Base-by-base conservation (phyloP, 2,888 invertebrate genomes). In the Julus scandinavius region DNA sequence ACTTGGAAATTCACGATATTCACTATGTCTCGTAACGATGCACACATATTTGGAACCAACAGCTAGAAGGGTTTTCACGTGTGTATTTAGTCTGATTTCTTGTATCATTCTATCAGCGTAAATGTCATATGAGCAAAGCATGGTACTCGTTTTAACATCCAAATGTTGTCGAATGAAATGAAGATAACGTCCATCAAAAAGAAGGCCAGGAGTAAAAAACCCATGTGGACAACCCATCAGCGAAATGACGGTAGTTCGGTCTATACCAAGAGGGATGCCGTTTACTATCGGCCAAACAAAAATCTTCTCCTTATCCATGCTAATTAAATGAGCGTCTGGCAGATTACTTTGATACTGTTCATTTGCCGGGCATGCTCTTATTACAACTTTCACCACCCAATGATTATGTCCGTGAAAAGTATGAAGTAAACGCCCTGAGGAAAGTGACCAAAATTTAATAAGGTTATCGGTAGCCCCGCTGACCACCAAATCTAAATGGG, bases 281-380 rank as follows among this genome's bases (percentile, higher is more conserved):
- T 6, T 85, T 5, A n/a, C 20, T 3, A 85, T 15, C 9, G 85
- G 49, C 85, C 85, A 85, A 49, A 85, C 85, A 2, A 85, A 85
- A 85, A 85, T 85, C 13, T 41, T 85, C 20, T 85, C 85, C 85
- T 85, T 85, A 85, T 85, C 85, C 45, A 49, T 49, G n/a, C 45
- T 45, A 17, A 85, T 41, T 13, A 85, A 41, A 41, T 45, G n/a
- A 45, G 85, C 85, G 41, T 85, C 41, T n/a, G 40, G 17, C 29
- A 11, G 72, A 72, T 72, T 72, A 20, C 20, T 29, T 2, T 11
- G 20, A 41, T 7, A 17, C 7, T 41, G n/a, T 17, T 15, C n/a
- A 15, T 85, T 40, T 5, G 9, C 7, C 9, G 85, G 2, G 11
- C 85, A 85, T 45, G 41, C 41, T 17, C 85, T 41, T 85, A 85